A percentile compares a stretch with the other conserved stretches of the same genome.
Evolutionary conservation across 2,113 vertebrate species (phyloP).

Genomic region (Lamprotornis superbus): DNA sequence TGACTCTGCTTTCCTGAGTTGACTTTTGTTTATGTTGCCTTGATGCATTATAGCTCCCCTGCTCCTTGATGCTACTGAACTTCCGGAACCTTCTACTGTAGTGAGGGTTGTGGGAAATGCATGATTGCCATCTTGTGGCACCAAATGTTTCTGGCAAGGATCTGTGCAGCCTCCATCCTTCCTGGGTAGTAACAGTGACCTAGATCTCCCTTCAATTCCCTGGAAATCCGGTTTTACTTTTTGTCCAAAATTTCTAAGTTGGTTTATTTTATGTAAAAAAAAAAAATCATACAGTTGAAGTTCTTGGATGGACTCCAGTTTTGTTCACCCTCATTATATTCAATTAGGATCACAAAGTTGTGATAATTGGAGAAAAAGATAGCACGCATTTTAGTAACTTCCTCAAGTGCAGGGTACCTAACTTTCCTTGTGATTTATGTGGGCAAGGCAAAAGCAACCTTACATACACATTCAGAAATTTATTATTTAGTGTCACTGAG

Average conservation of each 20-base stretch:
- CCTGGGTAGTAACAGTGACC: neutral
- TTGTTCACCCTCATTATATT: neutral
- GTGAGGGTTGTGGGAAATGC: neutral
- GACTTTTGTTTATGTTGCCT: neutral
- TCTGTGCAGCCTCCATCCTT: neutral
- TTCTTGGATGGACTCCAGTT: neutral
- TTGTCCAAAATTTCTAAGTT: neutral
- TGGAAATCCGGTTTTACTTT: neutral
- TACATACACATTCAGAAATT: neutral
- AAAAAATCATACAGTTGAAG: neutral
- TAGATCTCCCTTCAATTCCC: neutral
- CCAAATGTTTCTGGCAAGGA: neutral
- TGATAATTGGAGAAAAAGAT: neutral
- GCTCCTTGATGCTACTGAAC: neutral
- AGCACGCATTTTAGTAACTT: neutral
- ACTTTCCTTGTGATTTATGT: neutral
- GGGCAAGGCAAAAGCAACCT: neutral
- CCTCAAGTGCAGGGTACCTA: neutral
- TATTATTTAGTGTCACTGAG: neutral
- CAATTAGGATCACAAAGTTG: neutral
- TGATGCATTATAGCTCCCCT: neutral
- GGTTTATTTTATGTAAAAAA: neutral
- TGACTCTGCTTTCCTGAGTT: neutral
- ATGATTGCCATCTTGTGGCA: conserved; percentile 59
- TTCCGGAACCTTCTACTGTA: conserved; percentile 14